phyloP scores from a whole-genome alignment of 2,797 vertebrate genomes.

The Allobates femoralis region DNA sequence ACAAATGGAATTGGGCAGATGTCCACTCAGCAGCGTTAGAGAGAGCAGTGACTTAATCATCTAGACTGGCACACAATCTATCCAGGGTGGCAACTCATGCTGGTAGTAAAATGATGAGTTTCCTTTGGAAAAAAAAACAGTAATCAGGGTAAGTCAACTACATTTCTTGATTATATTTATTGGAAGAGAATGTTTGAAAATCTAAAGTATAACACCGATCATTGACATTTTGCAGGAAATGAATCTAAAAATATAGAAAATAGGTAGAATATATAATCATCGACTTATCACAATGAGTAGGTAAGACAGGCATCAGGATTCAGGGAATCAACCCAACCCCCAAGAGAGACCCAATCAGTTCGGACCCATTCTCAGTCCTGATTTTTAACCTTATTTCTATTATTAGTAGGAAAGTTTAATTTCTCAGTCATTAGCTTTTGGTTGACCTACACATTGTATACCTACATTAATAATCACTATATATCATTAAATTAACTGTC shows the following conservation, averaged over 20 bases:
- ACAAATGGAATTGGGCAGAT: constrained; percentile 59
- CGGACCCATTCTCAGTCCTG: too few species aligned
- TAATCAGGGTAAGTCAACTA: not conserved
- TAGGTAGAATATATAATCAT: not conserved
- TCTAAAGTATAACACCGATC: not conserved
- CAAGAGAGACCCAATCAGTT: too few species aligned
- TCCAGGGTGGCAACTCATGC: constrained; percentile 23
- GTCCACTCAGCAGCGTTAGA: constrained; percentile 51
- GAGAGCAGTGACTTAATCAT: constrained; percentile 49
- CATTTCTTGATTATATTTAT: not conserved
- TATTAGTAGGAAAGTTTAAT: not conserved
- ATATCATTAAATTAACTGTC: not conserved
- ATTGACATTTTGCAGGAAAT: not conserved
- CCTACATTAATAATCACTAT: not conserved
- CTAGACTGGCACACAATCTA: constrained; percentile 28
- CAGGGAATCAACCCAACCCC: too few species aligned
- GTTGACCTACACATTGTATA: not conserved
- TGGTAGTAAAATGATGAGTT: constrained; percentile 32
- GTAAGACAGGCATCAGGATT: too few species aligned
- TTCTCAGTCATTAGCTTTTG: too few species aligned
- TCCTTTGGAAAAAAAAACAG: constrained; percentile 4
- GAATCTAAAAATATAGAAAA: not conserved
- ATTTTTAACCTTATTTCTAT: not conserved
- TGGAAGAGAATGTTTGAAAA: not conserved
- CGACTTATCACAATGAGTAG: not conserved